Evolutionary conservation across 2,113 vertebrate genomes (phyloP).

Genomic region (Myrmecobius fasciatus): DNA sequence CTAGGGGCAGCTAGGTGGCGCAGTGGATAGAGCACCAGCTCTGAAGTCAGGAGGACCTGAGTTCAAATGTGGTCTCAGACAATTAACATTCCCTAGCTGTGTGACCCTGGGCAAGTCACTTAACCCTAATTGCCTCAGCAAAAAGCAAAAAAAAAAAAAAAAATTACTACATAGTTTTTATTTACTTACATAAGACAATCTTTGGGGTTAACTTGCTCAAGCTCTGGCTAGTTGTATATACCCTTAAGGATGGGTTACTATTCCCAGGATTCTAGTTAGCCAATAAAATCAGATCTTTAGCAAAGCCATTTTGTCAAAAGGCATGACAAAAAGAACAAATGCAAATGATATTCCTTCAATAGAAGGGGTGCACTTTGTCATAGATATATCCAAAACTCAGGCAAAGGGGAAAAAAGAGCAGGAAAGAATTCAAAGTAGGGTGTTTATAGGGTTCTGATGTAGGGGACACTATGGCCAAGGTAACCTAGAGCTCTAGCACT

Average conservation of each 20-base stretch:
- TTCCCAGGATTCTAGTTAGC: not conserved
- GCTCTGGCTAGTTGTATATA: not conserved
- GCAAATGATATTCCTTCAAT: not conserved
- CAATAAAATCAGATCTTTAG: not conserved
- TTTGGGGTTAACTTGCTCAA: not conserved
- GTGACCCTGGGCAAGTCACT: too few species aligned
- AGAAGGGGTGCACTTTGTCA: not conserved
- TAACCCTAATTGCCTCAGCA: too few species aligned
- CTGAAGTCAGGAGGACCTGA: too few species aligned
- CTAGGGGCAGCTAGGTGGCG: too few species aligned
- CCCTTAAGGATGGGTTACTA: not conserved
- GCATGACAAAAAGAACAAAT: not conserved
- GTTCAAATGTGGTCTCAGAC: too few species aligned
- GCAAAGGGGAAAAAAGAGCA: not conserved
- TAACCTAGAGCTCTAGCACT: not conserved
- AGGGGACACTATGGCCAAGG: not conserved
- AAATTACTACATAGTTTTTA: not conserved
- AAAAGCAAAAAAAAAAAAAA: too few species aligned
- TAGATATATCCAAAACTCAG: not conserved
- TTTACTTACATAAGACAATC: not conserved
- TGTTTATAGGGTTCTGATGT: not conserved
- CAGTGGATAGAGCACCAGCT: too few species aligned
- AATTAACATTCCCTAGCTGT: too few species aligned
- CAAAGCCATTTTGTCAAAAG: not conserved
- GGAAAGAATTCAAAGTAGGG: not conserved